Base-by-base conservation (phyloP, 2,797 vertebrate species). In the Poecilia picta region DNA sequence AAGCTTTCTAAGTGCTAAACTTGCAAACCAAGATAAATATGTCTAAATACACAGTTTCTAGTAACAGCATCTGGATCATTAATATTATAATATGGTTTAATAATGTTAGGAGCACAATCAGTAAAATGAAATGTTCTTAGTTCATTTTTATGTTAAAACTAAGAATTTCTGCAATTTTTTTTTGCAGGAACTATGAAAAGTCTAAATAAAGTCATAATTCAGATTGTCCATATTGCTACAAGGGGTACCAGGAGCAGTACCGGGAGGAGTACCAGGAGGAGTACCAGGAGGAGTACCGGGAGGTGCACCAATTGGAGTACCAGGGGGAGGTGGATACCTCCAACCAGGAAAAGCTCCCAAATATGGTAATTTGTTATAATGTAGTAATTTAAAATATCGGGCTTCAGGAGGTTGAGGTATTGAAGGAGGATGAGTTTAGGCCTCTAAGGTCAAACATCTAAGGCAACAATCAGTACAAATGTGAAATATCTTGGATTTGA, bases 241-340 rank as follows among this genome's bases (percentile, higher is more conserved):
- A 68, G 83, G 66, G 31, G 71, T 83, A 8, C 83, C 86, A 0
- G 86, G 89, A 0, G 81, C 43, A 0, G 73, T 86, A 6, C 85
- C 87, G 2, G 87, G 84, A 0, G 82, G 66, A 18, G 43, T 64
- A 0, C 83, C 86, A 1, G 86, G 89, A 0, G 80, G 66, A 0
- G 76, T 79, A 4, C 86, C 81, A 4, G 87, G 81, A 0, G 83
- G 59, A 0, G 73, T 87, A 10, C 85, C 87, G 1, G 87, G 84
- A 0, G 84, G 72, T 23, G 72, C 80, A 12, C 85, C 87, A 11
- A 83, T 82, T 0, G 83, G 59, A 0, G 73, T 87, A 8, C 85
- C 87, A 16, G 87, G 84, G 0, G 82, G 71, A 33, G 71, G 71
- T 12, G 88, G 81, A 33, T 83, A 74, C 13, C 20, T 46, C 36